phyloP scores from a whole-genome alignment of 2,797 vertebrate genomes.

The Gambelia wislizenii region DNA sequence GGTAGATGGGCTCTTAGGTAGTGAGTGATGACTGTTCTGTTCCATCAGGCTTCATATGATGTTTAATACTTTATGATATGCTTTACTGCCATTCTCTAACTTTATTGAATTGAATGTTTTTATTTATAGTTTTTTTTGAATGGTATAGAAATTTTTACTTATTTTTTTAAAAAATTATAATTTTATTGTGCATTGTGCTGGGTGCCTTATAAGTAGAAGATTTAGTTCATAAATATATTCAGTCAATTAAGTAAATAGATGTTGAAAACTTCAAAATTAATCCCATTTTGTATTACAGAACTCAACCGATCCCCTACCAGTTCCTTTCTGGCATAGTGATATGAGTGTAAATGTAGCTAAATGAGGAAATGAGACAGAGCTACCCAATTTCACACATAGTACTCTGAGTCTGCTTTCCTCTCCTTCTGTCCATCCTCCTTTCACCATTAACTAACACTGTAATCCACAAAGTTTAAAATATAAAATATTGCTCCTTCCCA shows the following conservation, averaged over 20 bases:
- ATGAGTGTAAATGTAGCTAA: neutral
- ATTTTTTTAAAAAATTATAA: neutral
- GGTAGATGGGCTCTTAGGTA: neutral
- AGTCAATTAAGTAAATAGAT: neutral
- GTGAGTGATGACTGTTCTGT: neutral
- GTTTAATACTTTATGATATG: neutral
- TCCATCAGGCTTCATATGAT: neutral
- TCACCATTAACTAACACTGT: no score
- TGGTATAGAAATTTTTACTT: neutral
- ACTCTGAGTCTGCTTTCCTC: neutral
- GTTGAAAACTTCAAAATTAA: neutral
- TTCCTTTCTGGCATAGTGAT: neutral
- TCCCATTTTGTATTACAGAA: neutral
- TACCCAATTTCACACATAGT: neutral
- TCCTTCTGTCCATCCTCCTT: neutral
- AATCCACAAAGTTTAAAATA: neutral
- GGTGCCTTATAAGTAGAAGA: neutral
- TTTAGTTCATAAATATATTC: neutral
- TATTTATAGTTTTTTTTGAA: neutral
- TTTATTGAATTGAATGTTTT: neutral
- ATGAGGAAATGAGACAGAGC: neutral
- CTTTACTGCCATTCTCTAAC: neutral
- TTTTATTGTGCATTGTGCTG: neutral
- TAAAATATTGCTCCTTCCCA: neutral
- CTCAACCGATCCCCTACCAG: no score